Percentiles rank a stretch among this genome's conserved stretches.
phyloP scores from a whole-genome alignment of 2,113 vertebrate genomes.

The Limanda limanda region DNA sequence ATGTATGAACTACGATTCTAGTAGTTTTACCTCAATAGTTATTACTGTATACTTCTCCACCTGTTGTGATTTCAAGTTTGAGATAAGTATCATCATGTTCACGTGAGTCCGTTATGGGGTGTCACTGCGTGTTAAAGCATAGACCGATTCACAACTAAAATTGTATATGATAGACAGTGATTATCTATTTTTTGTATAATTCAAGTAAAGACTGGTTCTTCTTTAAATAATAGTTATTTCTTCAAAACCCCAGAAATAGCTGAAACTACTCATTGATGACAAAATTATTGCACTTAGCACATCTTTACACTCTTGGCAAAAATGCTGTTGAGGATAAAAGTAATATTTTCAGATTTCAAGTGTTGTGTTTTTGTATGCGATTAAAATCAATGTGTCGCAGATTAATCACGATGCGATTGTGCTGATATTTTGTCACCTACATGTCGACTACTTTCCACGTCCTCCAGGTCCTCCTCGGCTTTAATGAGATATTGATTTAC shows the following conservation, averaged over 20 bases:
- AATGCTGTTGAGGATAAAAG: background rate
- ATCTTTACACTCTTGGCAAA: background rate
- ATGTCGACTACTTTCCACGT: background rate
- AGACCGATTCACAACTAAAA: no score
- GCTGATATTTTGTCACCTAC: background rate
- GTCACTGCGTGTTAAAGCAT: no score
- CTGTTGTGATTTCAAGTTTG: no score
- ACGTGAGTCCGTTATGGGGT: no score
- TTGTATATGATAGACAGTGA: no score
- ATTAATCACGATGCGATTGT: background rate
- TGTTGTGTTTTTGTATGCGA: background rate
- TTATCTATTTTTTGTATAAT: no score
- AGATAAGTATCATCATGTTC: no score
- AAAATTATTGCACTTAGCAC: background rate
- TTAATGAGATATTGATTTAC: conserved; percentile 37
- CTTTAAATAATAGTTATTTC: background rate
- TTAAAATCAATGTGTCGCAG: background rate
- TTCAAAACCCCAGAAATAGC: background rate
- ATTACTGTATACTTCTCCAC: no score
- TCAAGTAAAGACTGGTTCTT: background rate
- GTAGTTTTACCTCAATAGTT: no score
- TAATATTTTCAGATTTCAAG: background rate
- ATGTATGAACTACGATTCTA: no score
- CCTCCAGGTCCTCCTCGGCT: background rate
- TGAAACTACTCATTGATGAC: background rate